Percentiles rank a stretch among this genome's conserved stretches.
Conservation (phyloP, 2,888 invertebrate species). For the Baronia brevicornis region DNA sequence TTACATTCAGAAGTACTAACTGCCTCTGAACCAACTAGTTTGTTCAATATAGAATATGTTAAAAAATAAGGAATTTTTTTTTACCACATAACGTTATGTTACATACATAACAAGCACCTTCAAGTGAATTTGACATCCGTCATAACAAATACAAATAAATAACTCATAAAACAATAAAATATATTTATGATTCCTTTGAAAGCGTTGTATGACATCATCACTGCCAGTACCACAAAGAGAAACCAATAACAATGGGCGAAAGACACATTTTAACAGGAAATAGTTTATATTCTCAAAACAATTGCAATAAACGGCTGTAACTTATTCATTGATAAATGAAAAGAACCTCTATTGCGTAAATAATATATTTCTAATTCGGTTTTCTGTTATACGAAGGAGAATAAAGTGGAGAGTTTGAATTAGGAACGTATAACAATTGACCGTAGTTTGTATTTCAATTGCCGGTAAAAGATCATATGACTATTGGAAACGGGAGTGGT, state of each 20-base stretch:
- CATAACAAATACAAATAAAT: slow-evolving; percentile 9
- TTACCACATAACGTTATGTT: too few relatives aligned
- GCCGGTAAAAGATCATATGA: slow-evolving; percentile 42
- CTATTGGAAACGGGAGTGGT: slow-evolving; percentile 46
- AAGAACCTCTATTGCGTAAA: slow-evolving; percentile 48
- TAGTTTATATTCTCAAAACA: slow-evolving; percentile 66
- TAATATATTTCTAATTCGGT: too few relatives aligned
- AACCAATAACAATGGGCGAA: slow-evolving; percentile 55
- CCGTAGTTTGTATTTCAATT: slow-evolving; percentile 59
- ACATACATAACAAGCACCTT: neutral
- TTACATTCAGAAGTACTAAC: too few relatives aligned
- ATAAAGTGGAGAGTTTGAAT: too few relatives aligned
- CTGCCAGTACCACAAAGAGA: slow-evolving; percentile 42
- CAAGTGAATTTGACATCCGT: slow-evolving; percentile 6
- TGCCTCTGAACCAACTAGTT: too few relatives aligned
- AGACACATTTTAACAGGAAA: slow-evolving; percentile 64
- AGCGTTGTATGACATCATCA: slow-evolving; percentile 52
- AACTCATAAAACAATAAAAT: slow-evolving; percentile 23
- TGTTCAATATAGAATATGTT: too few relatives aligned
- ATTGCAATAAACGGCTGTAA: slow-evolving; percentile 50
- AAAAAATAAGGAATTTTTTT: too few relatives aligned
- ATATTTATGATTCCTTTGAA: slow-evolving; percentile 42
- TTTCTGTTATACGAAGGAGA: too few relatives aligned
- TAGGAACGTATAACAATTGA: too few relatives aligned
- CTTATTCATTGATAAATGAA: slow-evolving; percentile 22